Base-by-base conservation (phyloP, 2,888 invertebrate genomes). In the Drosophila picticornis region DNA sequence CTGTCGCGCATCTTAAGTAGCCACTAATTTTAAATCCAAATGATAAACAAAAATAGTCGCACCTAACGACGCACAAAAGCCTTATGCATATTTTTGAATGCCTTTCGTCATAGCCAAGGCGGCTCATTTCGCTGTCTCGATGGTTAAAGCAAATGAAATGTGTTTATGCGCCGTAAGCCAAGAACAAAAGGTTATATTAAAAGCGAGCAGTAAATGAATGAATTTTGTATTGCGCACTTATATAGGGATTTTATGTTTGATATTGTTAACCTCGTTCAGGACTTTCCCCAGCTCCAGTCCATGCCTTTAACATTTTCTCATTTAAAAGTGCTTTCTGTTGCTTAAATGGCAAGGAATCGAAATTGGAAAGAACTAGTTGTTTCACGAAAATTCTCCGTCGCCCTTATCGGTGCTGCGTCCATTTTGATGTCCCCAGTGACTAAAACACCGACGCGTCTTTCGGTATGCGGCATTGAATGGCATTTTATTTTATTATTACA, bases 401-500 rank as follows among this genome's bases (percentile, higher is more conserved):
- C 16, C 16, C 56, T 51, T 31, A 46, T 40, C 27, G 27, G 29
- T 38, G 32, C 9, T 34, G 25, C 22, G 40, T 57, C 57, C 57
- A 43, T 29, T 63, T 40, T 27, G 31, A 52, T 52, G 68, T 77
- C 69, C 69, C 73, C 58, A 59, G 72, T 72, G 73, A 52, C 51
- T 58, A 73, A 80, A 76, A 68, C 76, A 72, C 71, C 79, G 68
- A 71, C 75, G 75, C 77, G 74, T 72, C 87, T 72, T 63, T 56
- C 62, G 53, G 68, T 48, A 58, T 65, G 81, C 71, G 73, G 71
- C 81, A 75, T 88, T 88, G 87, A 81, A 77, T 79, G 72, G 82
- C 82, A 90, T 85, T 90, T 85, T 75, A 85, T 88, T 90, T 82
- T 84, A 88, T 90, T 88, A 90, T 82, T 79, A 72, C 77, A 84